Conservation (phyloP, 2,888 invertebrate genomes). For the Arenicola marina region DNA sequence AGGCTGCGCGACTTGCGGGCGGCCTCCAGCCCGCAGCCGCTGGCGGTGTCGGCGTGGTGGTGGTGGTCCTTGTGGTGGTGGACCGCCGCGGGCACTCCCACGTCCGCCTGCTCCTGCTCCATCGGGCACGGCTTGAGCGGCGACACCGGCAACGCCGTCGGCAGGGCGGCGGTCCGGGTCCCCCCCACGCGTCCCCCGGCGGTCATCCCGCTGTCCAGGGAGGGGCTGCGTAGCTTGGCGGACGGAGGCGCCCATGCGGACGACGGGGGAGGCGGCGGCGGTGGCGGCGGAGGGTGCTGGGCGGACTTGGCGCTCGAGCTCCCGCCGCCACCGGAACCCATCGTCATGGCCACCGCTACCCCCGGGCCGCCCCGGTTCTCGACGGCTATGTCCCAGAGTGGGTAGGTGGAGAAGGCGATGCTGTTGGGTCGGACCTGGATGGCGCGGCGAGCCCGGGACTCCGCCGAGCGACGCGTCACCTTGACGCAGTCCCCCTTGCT, state of each 20-base stretch:
- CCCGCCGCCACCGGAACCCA: neutral
- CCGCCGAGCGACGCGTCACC: constrained; percentile 39
- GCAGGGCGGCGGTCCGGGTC: neutral
- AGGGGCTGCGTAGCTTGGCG: no score
- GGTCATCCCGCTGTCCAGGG: no score
- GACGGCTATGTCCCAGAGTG: constrained; percentile 48
- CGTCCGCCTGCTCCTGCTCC: neutral
- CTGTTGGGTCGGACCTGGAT: constrained; percentile 53
- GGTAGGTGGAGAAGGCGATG: constrained; percentile 58
- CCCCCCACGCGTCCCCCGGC: no score
- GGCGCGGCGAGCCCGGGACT: constrained; percentile 47
- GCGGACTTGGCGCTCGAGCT: neutral
- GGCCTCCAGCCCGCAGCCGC: constrained; percentile 22
- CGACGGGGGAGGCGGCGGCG: no score
- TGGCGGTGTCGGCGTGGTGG: constrained; percentile 1
- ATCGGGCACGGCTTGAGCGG: neutral
- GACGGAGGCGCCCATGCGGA: neutral
- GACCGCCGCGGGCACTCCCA: neutral
- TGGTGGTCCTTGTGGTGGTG: neutral
- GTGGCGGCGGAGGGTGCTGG: no score
- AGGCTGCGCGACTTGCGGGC: constrained; percentile 56
- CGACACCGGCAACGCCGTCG: no score
- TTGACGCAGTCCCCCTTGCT: no score
- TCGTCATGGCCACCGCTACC: neutral
- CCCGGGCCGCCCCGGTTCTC: neutral